Evolutionary conservation across 30 jellyfish, hydroid and myxozoan genomes (phyloP).

Genomic region (Sanderia malayensis): DNA sequence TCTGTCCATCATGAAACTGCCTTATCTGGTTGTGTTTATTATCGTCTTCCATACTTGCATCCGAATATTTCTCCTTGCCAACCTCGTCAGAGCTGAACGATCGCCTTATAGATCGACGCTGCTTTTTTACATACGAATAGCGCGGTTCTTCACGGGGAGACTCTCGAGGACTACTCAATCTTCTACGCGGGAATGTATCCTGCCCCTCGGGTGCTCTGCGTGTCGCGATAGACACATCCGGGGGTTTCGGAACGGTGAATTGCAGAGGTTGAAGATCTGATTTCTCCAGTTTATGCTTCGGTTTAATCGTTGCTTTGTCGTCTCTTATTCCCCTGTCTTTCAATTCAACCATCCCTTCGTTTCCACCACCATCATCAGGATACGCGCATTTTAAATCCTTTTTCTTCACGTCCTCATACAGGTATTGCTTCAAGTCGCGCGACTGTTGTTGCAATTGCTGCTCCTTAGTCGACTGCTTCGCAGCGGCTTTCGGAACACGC

Average conservation of each 20-base stretch:
- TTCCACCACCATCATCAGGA: conserved; percentile 32
- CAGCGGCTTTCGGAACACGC: too few relatives aligned
- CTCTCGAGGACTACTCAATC: background rate
- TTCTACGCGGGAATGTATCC: background rate
- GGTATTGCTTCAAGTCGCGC: conserved; percentile 28
- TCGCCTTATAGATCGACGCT: background rate
- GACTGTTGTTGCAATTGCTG: conserved; percentile 56
- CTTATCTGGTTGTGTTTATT: background rate
- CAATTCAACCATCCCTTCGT: conserved; percentile 6
- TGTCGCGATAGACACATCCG: conserved; percentile 14
- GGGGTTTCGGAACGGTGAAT: conserved; percentile 47
- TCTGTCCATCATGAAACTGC: too few relatives aligned
- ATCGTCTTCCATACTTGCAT: background rate
- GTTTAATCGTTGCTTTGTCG: conserved; percentile 32
- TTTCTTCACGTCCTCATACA: conserved; percentile 18
- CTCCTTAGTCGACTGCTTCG: conserved; percentile 41
- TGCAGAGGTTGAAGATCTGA: conserved; percentile 51
- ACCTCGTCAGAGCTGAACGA: background rate
- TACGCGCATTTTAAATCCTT: conserved; percentile 34
- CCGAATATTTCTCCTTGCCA: background rate
- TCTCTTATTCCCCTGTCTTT: conserved; percentile 29
- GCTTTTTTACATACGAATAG: background rate
- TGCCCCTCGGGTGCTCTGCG: conserved; percentile 68
- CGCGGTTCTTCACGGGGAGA: conserved; percentile 3
- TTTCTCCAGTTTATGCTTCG: conserved; percentile 47